Conservation (phyloP, 1,140 invertebrate genomes). For the Orchestia grillus region DNA sequence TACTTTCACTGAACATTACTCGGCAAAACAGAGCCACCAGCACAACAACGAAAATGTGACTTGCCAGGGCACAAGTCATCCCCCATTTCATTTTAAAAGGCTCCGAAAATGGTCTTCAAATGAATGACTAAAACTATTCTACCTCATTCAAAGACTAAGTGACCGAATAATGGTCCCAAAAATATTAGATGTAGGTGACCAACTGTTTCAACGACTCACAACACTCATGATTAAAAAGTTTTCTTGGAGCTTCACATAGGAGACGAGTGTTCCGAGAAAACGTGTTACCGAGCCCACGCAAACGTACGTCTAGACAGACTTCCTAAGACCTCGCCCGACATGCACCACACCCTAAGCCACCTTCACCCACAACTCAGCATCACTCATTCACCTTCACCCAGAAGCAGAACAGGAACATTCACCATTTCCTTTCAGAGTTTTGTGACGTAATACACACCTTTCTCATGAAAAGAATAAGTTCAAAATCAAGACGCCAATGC, state of each 20-base stretch:
- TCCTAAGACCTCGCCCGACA: slow-evolving; percentile 4
- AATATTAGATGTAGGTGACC: too few relatives aligned
- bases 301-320: neutral
- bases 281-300: neutral
- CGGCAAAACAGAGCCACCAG: neutral
- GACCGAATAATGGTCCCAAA: too few relatives aligned
- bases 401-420: neutral
- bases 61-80: neutral
- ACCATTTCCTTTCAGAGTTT: neutral
- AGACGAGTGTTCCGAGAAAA: neutral
- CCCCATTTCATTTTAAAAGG: neutral
- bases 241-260: neutral
- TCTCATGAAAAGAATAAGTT: neutral
- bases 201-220: neutral
- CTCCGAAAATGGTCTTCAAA: neutral
- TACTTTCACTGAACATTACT: slow-evolving; percentile 54
- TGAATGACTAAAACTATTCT: neutral
- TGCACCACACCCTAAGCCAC: slow-evolving; percentile 36
- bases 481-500: neutral
- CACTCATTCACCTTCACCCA: slow-evolving; percentile 39
- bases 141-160: too few relatives aligned
- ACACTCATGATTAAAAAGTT: neutral
- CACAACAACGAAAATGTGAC: neutral
- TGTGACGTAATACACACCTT: neutral
- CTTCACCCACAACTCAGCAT: neutral